A percentile compares a stretch with the other conserved stretches of the same genome.
These are phyloP conservation scores for Ataeniobius toweri DNA, from an alignment of 2,797 vertebrate species.

Conservation along the genomic window DNA sequence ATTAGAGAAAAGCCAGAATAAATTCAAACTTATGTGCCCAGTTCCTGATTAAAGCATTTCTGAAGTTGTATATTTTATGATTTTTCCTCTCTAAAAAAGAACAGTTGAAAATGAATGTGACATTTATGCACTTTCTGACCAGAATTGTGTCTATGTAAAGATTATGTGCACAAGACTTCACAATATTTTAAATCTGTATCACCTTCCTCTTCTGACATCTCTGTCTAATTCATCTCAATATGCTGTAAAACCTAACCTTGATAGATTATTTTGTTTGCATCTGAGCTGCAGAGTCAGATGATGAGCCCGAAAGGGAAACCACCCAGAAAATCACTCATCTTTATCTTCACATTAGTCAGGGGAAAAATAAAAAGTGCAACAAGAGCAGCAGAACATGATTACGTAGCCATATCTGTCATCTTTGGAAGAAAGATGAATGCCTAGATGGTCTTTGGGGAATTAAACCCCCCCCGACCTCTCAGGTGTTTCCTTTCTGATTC, in stretches of 20 bases:
- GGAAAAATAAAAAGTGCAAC: constrained; percentile 67
- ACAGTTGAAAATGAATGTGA: background rate
- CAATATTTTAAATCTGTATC: constrained; percentile 9
- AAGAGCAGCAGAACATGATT: constrained; percentile 72
- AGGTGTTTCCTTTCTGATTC: constrained; percentile 56
- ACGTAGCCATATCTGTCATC: constrained; percentile 81
- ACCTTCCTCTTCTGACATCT: constrained; percentile 20
- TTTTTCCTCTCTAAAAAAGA: too few species aligned
- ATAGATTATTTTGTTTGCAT: constrained; percentile 34
- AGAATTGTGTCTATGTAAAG: background rate
- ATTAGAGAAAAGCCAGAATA: background rate
- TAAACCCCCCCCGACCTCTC: constrained; percentile 62
- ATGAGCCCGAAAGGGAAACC: constrained; percentile 42
- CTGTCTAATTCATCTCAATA: constrained; percentile 11
- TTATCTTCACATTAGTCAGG: constrained; percentile 73
- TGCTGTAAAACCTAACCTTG: constrained; percentile 24
- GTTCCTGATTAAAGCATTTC: background rate
- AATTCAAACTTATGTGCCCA: background rate
- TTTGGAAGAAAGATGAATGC: constrained; percentile 80
- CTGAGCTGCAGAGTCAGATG: constrained; percentile 10
- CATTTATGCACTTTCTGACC: background rate
- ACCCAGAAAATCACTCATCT: constrained; percentile 76
- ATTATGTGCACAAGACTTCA: background rate
- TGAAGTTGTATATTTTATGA: background rate
- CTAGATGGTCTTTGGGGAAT: constrained; percentile 57